phyloP scores from a whole-genome alignment of 2,888 invertebrate genomes.

The Choristoneura rosaceana region DNA sequence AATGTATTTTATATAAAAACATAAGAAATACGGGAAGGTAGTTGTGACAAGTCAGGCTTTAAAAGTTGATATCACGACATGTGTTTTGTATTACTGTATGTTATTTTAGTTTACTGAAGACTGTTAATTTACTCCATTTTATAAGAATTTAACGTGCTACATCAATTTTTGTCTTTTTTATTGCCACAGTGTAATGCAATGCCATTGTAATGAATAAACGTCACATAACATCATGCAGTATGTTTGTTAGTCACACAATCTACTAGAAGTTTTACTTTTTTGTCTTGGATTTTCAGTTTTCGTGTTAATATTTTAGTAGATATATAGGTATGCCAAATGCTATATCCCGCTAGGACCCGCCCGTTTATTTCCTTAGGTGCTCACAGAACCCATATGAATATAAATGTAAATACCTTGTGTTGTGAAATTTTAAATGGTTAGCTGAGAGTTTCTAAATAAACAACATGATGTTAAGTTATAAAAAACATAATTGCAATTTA shows the following conservation, averaged over 20 bases:
- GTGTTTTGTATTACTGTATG: no score
- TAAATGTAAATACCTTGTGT: constrained; percentile 36
- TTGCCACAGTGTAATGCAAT: background rate
- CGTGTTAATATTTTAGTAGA: constrained; percentile 41
- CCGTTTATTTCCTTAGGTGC: constrained; percentile 35
- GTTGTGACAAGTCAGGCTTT: background rate
- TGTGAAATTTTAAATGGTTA: constrained; percentile 23
- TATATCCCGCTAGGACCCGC: constrained; percentile 36
- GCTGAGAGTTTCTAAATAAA: constrained; percentile 15
- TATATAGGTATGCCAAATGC: constrained; percentile 40
- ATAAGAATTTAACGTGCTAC: background rate
- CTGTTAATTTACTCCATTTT: background rate
- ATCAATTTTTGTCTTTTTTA: background rate
- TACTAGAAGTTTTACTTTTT: constrained; percentile 1
- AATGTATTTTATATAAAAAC: background rate
- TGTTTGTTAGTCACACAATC: constrained; percentile 46
- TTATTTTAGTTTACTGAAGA: no score
- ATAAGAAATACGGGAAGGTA: background rate
- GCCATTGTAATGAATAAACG: constrained; percentile 8
- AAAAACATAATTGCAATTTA: background rate
- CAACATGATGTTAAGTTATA: no score
- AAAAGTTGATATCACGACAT: no score
- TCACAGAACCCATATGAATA: constrained; percentile 39
- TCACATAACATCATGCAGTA: constrained; percentile 42
- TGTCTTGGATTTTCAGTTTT: constrained; percentile 4